phyloP scores from a whole-genome alignment of 1,140 invertebrate genomes.

The Heliothis subflexa region DNA sequence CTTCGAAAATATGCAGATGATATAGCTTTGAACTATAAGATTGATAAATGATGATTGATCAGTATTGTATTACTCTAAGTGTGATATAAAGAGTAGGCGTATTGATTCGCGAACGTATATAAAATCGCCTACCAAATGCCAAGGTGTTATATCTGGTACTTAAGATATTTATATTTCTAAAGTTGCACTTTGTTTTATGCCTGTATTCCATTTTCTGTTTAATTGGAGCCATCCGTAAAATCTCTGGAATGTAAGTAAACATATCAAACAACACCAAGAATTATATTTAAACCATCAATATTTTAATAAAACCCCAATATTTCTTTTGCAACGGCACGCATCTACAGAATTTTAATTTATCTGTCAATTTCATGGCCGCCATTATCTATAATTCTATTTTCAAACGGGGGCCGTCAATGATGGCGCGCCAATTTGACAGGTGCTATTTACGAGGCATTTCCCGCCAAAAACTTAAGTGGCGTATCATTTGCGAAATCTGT shows the following conservation, averaged over 20 bases:
- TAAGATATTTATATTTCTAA: slow-evolving; percentile 10
- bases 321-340: neutral
- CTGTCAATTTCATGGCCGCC: slow-evolving; percentile 35
- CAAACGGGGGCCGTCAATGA: slow-evolving; percentile 33
- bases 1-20: too few relatives aligned
- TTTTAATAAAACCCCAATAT: slow-evolving; percentile 2
- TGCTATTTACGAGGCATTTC: slow-evolving; percentile 7
- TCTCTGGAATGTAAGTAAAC: slow-evolving; percentile 9
- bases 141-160: neutral
- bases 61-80: neutral
- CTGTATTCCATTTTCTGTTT: slow-evolving; percentile 24
- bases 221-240: slow-evolving; percentile 22
- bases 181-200: slow-evolving; percentile 29
- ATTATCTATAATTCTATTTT: slow-evolving; percentile 36
- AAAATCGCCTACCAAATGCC: slow-evolving; percentile 6
- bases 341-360: slow-evolving; percentile 30
- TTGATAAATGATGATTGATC: neutral
- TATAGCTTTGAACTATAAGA: neutral
- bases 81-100: slow-evolving; percentile 2
- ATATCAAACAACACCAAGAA: slow-evolving; percentile 14
- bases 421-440: slow-evolving; percentile 34
- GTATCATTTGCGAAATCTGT: slow-evolving; percentile 4
- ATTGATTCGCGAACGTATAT: neutral
- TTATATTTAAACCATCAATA: slow-evolving; percentile 5
- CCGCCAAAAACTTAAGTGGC: slow-evolving; percentile 2